These are phyloP conservation scores for Trisateles emortualis DNA, from an alignment of 2,888 invertebrate genomes.

Conservation along the genomic window DNA sequence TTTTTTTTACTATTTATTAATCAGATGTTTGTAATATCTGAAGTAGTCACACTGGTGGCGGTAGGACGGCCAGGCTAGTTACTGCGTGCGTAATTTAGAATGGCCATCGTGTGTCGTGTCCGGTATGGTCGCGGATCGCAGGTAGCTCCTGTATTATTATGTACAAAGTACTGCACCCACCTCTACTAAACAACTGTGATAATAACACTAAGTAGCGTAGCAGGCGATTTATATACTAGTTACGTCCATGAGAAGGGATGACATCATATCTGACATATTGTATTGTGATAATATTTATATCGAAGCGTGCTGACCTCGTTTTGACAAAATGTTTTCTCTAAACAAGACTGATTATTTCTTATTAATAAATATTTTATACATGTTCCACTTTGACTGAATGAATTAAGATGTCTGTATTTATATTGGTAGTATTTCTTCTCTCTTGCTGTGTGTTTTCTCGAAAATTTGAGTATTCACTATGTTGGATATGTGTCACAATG, in stretches of 20 bases:
- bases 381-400: slow-evolving; percentile 85
- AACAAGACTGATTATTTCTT: slow-evolving; percentile 88
- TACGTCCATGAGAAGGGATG: slow-evolving; percentile 87
- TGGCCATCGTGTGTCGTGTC: slow-evolving; percentile 69
- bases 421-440: slow-evolving; percentile 81
- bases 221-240: slow-evolving; percentile 87
- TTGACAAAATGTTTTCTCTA: slow-evolving; percentile 85
- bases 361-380: slow-evolving; percentile 86
- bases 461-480: slow-evolving; percentile 82
- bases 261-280: slow-evolving; percentile 88
- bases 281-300: slow-evolving; percentile 83
- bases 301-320: slow-evolving; percentile 74
- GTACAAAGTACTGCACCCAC: slow-evolving; percentile 88
- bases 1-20: slow-evolving; percentile 58
- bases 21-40: slow-evolving; percentile 55
- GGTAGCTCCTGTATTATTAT: slow-evolving; percentile 83
- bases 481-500: slow-evolving; percentile 86
- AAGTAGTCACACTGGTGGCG: slow-evolving; percentile 55
- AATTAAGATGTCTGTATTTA: slow-evolving; percentile 84
- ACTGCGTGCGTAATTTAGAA: slow-evolving; percentile 68
- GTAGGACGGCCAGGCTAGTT: slow-evolving; percentile 65
- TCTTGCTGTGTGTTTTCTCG: slow-evolving; percentile 78
- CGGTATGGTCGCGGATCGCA: slow-evolving; percentile 76
- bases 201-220: slow-evolving; percentile 88
- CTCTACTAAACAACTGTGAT: slow-evolving; percentile 88